Evolutionary conservation across 2,113 vertebrate genomes (phyloP), one percentile per base, ranked within the genome.

Genomic region (Stegostoma tigrinum): DNA sequence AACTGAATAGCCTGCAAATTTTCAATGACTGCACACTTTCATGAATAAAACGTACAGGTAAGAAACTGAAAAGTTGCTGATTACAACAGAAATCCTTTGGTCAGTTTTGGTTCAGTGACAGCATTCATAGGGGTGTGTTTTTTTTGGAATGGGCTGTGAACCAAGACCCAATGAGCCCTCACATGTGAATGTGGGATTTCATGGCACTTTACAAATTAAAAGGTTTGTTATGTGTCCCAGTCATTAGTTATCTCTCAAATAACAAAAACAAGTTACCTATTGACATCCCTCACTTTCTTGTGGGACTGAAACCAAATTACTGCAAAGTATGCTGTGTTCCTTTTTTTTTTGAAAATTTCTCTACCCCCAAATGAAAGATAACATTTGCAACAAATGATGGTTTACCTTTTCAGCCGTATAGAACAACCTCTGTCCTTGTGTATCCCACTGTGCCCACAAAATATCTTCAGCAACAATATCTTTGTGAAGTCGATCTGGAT

Each of bases 401-500:
- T 67, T 96, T 97, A 98, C 98, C 98, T 98, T 98, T 67, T 96
- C 96, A 12, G 98, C 97, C 97, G 99, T 97, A 96, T 98, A 99
- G 97, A 98, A 99, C 21, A 99, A 97, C 96, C 98, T 98, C 96
- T 99, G 99, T 34, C 97, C 97, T 96, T 97, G 96, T 96, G 97
- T 97, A 96, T 99, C 98, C 99, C 99, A 99, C 95, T 99, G 99
- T 95, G 98, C 97, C 99, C 98, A 99, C 96, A 98, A 96, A 95
- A 99, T 97, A 96, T 99, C 98, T 96, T 99, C 99, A 5, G 96
- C 98, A 96, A 99, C 97, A 97, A 97, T 98, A 96, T 98, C 97
- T 97, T 97, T 98, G 96, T 97, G 97, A 97, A 99, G 97, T 66
- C 97, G 97, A 96, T 98, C 98, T 0, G 97, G 97, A 97, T 98